Percentiles rank a stretch among this genome's conserved stretches.
phyloP scores from a whole-genome alignment of 1,140 invertebrate genomes.

The Drosophila auraria region DNA sequence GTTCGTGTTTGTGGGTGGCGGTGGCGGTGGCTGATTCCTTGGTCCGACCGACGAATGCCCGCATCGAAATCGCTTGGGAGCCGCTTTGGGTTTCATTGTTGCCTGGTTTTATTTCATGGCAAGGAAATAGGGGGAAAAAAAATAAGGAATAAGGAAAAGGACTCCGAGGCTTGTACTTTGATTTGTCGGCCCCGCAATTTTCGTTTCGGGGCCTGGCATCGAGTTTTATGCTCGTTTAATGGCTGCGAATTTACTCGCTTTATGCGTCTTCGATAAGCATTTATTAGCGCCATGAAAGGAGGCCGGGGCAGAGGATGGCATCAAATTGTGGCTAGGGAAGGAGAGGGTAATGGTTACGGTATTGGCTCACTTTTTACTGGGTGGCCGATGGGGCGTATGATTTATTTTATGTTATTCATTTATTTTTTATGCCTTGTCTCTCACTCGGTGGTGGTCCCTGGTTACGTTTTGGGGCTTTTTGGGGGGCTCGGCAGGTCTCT shows the following conservation, averaged over 20 bases:
- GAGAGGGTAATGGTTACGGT: constrained; percentile 61
- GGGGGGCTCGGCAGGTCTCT: constrained; percentile 8
- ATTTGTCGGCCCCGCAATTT: constrained; percentile 68
- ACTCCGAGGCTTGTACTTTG: constrained; percentile 74
- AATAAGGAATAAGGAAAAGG: background rate
- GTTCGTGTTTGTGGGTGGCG: constrained; percentile 14
- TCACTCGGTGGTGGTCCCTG: background rate
- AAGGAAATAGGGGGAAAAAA: constrained; percentile 9
- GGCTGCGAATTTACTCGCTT: constrained; percentile 82
- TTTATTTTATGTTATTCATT: constrained; percentile 80
- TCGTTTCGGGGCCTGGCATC: constrained; percentile 47
- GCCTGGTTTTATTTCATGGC: constrained; percentile 77
- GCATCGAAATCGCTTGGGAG: constrained; percentile 80
- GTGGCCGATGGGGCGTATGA: constrained; percentile 79
- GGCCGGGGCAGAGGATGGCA: background rate
- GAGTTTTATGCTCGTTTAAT: constrained; percentile 82
- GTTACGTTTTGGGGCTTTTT: constrained; percentile 12
- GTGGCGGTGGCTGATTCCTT: constrained; percentile 20
- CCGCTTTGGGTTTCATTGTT: constrained; percentile 82
- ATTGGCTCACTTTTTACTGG: constrained; percentile 68
- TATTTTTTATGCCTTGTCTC: constrained; percentile 58
- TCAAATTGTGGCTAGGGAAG: constrained; percentile 1
- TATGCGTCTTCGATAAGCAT: constrained; percentile 82
- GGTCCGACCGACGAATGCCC: constrained; percentile 52
- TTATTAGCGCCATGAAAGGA: constrained; percentile 73